phyloP scores from a whole-genome alignment of 2,113 vertebrate species.

The Montifringilla adamsi region DNA sequence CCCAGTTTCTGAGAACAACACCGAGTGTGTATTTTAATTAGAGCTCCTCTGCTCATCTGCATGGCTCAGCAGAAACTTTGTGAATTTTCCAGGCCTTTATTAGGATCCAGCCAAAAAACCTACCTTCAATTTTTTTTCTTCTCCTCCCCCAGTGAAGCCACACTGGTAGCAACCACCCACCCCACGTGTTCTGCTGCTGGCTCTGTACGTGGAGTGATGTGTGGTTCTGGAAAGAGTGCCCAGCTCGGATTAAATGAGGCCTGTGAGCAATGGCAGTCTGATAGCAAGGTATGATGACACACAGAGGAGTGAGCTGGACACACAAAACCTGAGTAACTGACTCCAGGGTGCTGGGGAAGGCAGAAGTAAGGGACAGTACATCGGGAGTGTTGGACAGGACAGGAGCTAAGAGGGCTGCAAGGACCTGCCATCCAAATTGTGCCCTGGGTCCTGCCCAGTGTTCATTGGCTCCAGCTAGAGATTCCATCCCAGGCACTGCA shows the following conservation, averaged over 20 bases:
- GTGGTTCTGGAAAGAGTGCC: neutral
- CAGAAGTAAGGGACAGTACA: fast-evolving
- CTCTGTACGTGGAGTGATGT: neutral
- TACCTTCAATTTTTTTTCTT: neutral
- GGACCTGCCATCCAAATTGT: neutral
- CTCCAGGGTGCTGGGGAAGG: neutral
- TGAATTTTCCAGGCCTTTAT: neutral
- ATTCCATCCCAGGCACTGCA: neutral
- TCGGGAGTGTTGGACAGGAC: neutral
- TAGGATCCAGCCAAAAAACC: neutral
- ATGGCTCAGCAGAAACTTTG: neutral
- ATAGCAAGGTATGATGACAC: neutral
- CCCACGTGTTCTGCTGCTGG: fast-evolving
- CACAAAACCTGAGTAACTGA: neutral
- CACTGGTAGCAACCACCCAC: neutral
- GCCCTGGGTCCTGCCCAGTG: neutral
- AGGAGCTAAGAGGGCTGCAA: neutral
- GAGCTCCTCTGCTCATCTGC: slow-evolving; percentile 18
- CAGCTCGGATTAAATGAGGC: neutral
- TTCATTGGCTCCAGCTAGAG: neutral
- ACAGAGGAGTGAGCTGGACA: neutral
- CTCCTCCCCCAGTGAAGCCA: neutral
- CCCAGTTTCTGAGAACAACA: slow-evolving; percentile 26
- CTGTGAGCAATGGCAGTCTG: neutral
- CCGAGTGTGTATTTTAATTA: slow-evolving; percentile 21